Evolutionary conservation across 1,140 invertebrate genomes (phyloP), one percentile per base, ranked within the genome.

Genomic region (Lepidurus apus): DNA sequence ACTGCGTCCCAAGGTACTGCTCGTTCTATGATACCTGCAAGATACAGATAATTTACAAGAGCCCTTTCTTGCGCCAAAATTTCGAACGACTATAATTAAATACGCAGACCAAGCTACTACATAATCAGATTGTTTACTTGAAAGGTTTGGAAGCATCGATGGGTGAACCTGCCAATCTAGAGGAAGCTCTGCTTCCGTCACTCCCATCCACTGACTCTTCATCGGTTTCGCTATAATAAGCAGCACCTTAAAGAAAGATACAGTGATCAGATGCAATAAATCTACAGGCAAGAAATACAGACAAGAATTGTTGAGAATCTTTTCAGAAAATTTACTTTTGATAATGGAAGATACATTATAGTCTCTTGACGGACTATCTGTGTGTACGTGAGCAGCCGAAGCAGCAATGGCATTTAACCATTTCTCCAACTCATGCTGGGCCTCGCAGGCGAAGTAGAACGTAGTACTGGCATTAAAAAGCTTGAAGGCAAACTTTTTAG

Each of bases 361-460:
- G 21, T 42, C 24, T 65, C 11, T 26, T 26, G 80, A 79, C 6
- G 79, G 77, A 80, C 80, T 79, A 43, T 80, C 47, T 79, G 73
- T 79, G 77, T 75, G 78, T 74, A 75, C 26, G 75, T 74, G 65
- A 45, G 78, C 24, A 17, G 65, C 74, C 9, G 81, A 82, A 74
- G 81, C 80, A 13, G 78, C 77, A 45, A 82, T 82, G 10, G 74
- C 76, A 43, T 74, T 75, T 10, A 93, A 85, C 93, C 93, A 94
- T 44, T 88, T 86, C 75, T 88, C 87, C 81, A 94, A 87, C 77
- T 90, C 89, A 82, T 94, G 92, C 80, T 90, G 87, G 34, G 91
- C 89, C 81, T 95, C 94, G 74, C 92, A 93, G 0, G 94, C 93
- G 87, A 96, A 96, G 84, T 95, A 95, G 85, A 96, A 96, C 75